Percentiles rank a stretch among this genome's conserved stretches.
Conservation (phyloP, 2,888 invertebrate genomes). For the Platerodrilus igneus region DNA sequence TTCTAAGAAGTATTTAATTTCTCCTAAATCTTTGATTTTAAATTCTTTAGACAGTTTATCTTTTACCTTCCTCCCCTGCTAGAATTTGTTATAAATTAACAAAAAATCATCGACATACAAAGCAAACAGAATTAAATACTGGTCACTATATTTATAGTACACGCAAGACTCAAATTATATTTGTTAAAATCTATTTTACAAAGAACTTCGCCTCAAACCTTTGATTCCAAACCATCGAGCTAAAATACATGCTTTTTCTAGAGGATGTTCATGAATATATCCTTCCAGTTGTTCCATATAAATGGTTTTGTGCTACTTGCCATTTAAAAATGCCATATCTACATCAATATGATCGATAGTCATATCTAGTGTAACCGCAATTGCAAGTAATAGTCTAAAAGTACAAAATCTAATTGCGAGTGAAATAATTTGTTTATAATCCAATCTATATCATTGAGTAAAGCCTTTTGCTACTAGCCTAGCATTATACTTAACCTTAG, state of each 20-base stretch:
- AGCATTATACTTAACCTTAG: not conserved
- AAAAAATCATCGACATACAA: slow-evolving; percentile 6
- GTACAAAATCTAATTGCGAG: slow-evolving; percentile 1
- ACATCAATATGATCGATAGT: slow-evolving; percentile 1
- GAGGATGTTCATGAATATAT: not conserved
- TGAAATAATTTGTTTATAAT: slow-evolving; percentile 1
- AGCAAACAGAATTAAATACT: not conserved
- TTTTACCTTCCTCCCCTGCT: not conserved
- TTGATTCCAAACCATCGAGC: not conserved
- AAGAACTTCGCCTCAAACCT: not conserved
- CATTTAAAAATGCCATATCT: slow-evolving; percentile 3
- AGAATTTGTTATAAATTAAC: slow-evolving; percentile 1
- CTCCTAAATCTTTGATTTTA: slow-evolving; percentile 2
- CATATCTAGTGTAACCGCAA: not conserved
- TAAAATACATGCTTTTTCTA: slow-evolving; percentile 1
- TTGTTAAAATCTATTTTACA: slow-evolving; percentile 1
- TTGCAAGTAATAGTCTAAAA: not conserved
- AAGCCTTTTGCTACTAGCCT: slow-evolving; percentile 6
- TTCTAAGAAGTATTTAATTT: no score
- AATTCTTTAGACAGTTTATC: not conserved
- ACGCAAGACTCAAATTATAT: slow-evolving; percentile 1
- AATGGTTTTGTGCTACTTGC: not conserved
- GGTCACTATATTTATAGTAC: not conserved
- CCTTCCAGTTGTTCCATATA: slow-evolving; percentile 1
- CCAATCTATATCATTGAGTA: slow-evolving; percentile 2